These are phyloP conservation scores for Pedicia rivosa DNA, from an alignment of 2,888 invertebrate genomes.

Conservation along the genomic window DNA sequence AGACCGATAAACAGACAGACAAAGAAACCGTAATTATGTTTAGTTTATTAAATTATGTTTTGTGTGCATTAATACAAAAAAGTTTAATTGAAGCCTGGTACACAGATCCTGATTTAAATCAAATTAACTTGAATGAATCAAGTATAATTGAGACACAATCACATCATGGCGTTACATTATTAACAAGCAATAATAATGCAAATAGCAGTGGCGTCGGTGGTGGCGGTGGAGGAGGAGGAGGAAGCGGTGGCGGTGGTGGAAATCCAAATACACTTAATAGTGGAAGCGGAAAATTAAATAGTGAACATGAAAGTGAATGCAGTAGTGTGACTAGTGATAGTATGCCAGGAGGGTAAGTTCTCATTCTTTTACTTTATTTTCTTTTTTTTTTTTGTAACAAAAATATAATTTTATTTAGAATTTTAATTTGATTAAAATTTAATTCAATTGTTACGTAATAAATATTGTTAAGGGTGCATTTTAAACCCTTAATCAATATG, in stretches of 20 bases:
- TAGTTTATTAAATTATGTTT: not conserved
- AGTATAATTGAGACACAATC: not conserved
- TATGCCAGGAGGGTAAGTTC: constrained; percentile 31
- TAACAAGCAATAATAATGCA: constrained; percentile 19
- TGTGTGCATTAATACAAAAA: constrained; percentile 5
- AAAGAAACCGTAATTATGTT: not conserved
- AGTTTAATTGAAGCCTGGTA: constrained; percentile 18
- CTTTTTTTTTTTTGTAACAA: too few species aligned
- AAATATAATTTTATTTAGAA: too few species aligned
- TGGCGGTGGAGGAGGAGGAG: constrained; percentile 30
- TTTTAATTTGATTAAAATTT: too few species aligned
- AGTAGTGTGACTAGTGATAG: constrained; percentile 74
- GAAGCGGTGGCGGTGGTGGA: constrained; percentile 30
- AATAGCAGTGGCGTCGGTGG: constrained; percentile 17
- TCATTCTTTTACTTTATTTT: too few species aligned
- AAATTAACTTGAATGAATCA: constrained; percentile 1
- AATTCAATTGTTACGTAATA: too few species aligned
- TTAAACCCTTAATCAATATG: too few species aligned
- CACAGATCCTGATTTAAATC: constrained; percentile 12
- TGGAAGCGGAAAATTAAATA: constrained; percentile 50
- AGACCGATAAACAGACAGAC: too few species aligned
- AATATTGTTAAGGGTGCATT: too few species aligned
- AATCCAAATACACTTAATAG: constrained; percentile 30
- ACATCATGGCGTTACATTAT: constrained; percentile 5
- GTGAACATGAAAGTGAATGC: constrained; percentile 70